Base-by-base conservation (phyloP, 2,888 invertebrate genomes). In the Agriotes lineatus region DNA sequence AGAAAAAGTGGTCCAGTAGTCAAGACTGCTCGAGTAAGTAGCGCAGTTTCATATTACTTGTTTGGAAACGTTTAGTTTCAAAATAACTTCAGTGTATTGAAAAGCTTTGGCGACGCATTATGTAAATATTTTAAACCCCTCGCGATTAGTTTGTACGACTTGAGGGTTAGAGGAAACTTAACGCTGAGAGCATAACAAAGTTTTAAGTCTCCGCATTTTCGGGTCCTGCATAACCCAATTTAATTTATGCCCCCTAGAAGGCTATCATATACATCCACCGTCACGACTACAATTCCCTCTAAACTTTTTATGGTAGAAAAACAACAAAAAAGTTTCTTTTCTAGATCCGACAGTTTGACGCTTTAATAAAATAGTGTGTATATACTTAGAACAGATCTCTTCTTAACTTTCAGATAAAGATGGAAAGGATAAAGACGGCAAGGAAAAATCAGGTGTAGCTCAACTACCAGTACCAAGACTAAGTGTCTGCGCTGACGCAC, bases 401-500 rank as follows among this genome's bases (percentile, higher is more conserved):
- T 61, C 33, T 73, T 67, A 68, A 72, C 68, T 84, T 84, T 75
- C 83, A 94, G 94, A 94, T 86, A 93, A 93, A 85, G 93, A 93
- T 78, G 90, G 88, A 64, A 93, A 92, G 84, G 93, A 92, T 76
- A 93, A 93, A 81, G 94, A 94, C 60, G 88, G 90, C 48, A 91
- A 91, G 80, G 94, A 94, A 58, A 94, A 93, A 79, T 88, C 88
- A 12, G 90, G 90, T 69, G 88, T 88, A 70, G 87, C 88, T 69
- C 91, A 93, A 74, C 85, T 96, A 72, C 94, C 93, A 25, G 94
- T 96, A 39, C 96, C 96, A 48, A 88, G 96, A 75, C 87, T 96
- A 64, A 96, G 95, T 73, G 96, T 96, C 60, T 96, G 96, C 84
- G 96, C 96, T 3, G 96, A 96, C 82, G 95, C 95, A 72, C 96